A percentile compares a stretch with the other conserved stretches of the same genome.
phyloP scores from a whole-genome alignment of 2,113 vertebrate genomes.

The Gorsachius goisagi region DNA sequence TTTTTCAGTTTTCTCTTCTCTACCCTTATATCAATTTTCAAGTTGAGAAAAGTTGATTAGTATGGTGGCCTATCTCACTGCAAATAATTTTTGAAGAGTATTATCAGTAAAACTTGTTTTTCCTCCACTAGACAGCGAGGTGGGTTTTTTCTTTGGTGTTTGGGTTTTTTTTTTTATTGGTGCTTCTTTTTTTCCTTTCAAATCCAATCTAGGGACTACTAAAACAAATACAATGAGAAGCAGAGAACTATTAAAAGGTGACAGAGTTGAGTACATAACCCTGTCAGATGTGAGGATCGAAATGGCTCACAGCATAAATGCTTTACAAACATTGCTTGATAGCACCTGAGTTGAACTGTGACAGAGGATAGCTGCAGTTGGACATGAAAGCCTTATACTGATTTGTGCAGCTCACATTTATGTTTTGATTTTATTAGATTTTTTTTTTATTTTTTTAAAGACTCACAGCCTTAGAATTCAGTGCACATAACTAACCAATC shows the following conservation, averaged over 20 bases:
- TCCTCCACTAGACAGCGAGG: background rate
- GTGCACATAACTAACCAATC: background rate
- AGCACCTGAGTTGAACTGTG: constrained; percentile 19
- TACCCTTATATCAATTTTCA: background rate
- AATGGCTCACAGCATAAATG: constrained; percentile 43
- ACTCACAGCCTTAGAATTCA: background rate
- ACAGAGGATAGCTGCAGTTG: background rate
- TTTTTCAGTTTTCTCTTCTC: background rate
- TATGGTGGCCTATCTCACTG: background rate
- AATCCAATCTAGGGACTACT: constrained; percentile 22
- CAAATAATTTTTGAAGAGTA: background rate
- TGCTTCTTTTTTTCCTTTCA: background rate
- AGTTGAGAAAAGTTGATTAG: background rate
- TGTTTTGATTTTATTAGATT: background rate
- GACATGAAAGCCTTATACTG: constrained; percentile 1
- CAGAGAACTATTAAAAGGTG: constrained; percentile 63
- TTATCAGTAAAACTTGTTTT: background rate
- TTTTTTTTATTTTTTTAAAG: background rate
- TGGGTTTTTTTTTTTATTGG: background rate
- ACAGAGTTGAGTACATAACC: constrained; percentile 60
- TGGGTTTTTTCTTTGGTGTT: rapidly evolving
- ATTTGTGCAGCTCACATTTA: background rate
- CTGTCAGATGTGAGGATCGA: constrained; percentile 44
- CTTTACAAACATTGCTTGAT: constrained; percentile 37
- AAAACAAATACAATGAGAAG: constrained; percentile 57